Percentiles rank a stretch among this genome's conserved stretches.
These are phyloP conservation scores for Tapirus terrestris DNA, from an alignment of 2,113 vertebrate genomes.

Conservation along the genomic window DNA sequence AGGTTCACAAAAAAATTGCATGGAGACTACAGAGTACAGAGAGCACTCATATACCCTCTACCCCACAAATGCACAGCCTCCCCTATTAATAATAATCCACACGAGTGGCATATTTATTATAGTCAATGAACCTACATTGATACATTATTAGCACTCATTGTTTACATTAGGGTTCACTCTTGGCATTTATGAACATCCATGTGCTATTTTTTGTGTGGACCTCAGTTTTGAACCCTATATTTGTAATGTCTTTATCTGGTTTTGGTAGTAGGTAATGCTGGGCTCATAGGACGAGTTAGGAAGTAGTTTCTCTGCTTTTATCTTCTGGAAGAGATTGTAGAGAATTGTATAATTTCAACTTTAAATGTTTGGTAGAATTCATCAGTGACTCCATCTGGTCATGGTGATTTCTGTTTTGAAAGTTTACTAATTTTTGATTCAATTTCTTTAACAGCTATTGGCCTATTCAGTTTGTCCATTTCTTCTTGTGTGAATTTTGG, in stretches of 20 bases:
- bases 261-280: background rate
- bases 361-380: background rate
- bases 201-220: background rate
- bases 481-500: background rate
- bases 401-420: background rate
- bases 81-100: background rate
- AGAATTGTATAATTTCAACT: background rate
- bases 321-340: background rate
- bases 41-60: too few species aligned
- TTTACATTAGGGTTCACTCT: background rate
- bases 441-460: background rate
- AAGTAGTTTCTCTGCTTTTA: background rate
- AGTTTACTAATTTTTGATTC: background rate
- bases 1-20: background rate
- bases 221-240: background rate
- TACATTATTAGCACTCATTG: background rate
- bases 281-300: background rate
- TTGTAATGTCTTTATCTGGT: background rate
- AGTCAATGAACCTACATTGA: background rate
- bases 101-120: background rate
- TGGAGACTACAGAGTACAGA: background rate
- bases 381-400: background rate
- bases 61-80: background rate
- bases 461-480: background rate
- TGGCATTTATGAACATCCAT: background rate